Evolutionary conservation across 2,113 vertebrate genomes (phyloP).

Genomic region (Isichthys henryi): DNA sequence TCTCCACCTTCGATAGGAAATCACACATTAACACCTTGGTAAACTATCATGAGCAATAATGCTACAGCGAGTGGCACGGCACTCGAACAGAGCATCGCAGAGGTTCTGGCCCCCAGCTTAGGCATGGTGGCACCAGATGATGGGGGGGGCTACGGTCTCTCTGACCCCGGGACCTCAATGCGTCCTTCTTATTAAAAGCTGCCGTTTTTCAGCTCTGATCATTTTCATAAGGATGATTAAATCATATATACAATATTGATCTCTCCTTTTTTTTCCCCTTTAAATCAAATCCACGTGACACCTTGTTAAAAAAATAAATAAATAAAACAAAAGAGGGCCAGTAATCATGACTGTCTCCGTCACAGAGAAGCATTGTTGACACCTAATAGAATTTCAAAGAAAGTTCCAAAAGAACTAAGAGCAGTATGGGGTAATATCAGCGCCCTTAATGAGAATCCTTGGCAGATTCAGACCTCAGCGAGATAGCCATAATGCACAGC

Average conservation of each 20-base stretch:
- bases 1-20: conserved; percentile 88
- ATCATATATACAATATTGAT: conserved; percentile 56
- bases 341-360: conserved; percentile 67
- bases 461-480: conserved; percentile 52
- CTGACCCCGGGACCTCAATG: neutral
- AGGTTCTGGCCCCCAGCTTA: neutral
- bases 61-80: conserved; percentile 74
- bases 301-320: conserved; percentile 29
- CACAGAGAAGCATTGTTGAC: conserved; percentile 66
- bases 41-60: conserved; percentile 90
- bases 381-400: conserved; percentile 62
- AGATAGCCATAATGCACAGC: conserved; percentile 63
- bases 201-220: conserved; percentile 40
- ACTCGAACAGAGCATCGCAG: conserved; percentile 38
- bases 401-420: conserved; percentile 60
- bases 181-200: conserved; percentile 55
- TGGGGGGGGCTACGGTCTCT: neutral
- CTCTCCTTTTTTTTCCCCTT: conserved; percentile 36
- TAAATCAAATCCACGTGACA: conserved; percentile 59
- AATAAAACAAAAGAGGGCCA: conserved; percentile 30
- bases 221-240: conserved; percentile 47
- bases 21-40: conserved; percentile 79
- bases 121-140: neutral
- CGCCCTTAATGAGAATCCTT: conserved; percentile 66
- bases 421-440: conserved; percentile 62